These are phyloP conservation scores for Drymonia ruficornis DNA, from an alignment of 2,888 invertebrate genomes.

Conservation along the genomic window DNA sequence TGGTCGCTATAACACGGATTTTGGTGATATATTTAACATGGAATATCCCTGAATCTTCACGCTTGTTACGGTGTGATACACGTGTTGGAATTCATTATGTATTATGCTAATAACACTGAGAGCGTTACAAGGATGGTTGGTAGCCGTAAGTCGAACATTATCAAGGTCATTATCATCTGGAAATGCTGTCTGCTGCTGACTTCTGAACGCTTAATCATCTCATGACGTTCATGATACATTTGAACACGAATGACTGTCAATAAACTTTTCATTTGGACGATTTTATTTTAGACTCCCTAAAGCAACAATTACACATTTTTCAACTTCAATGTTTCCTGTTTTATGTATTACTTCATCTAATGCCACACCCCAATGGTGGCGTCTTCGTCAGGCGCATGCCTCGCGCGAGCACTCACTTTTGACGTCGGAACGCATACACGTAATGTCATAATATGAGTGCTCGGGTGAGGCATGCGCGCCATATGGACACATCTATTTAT, in stretches of 20 bases:
- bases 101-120: conserved; percentile 34
- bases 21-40: conserved; percentile 61
- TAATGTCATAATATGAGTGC: too few relatives aligned
- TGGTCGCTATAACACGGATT: conserved; percentile 60
- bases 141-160: conserved; percentile 4
- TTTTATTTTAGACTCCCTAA: neutral
- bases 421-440: too few relatives aligned
- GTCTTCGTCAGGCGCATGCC: too few relatives aligned
- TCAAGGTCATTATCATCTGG: conserved; percentile 25
- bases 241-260: conserved; percentile 34
- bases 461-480: too few relatives aligned
- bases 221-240: conserved; percentile 37
- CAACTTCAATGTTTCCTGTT: too few relatives aligned
- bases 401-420: too few relatives aligned
- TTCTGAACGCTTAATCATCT: conserved; percentile 41
- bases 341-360: too few relatives aligned
- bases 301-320: too few relatives aligned
- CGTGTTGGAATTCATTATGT: conserved; percentile 26
- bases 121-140: conserved; percentile 21
- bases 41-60: conserved; percentile 43
- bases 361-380: too few relatives aligned
- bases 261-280: conserved; percentile 1
- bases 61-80: conserved; percentile 39
- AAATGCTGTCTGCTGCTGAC: conserved; percentile 15
- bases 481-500: neutral